Conservation (phyloP, 2,113 vertebrate genomes). For the Ascaphus truei region DNA sequence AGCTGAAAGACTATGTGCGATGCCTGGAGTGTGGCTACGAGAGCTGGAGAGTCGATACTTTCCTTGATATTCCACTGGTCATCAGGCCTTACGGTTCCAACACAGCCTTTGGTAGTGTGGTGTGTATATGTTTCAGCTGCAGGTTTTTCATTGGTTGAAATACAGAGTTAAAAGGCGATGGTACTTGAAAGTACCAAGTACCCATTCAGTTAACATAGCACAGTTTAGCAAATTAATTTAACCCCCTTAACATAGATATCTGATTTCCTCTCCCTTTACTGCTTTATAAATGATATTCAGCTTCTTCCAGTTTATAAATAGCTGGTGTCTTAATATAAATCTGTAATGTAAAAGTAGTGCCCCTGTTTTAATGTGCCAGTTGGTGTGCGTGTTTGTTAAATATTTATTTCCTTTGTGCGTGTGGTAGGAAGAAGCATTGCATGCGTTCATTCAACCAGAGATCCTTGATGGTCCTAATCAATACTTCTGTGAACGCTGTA, state of each 20-base stretch:
- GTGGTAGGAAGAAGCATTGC: slow-evolving; percentile 90
- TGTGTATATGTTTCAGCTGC: slow-evolving; percentile 73
- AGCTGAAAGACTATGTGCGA: slow-evolving; percentile 96
- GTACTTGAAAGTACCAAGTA: too few relatives aligned
- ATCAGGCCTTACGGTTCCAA: slow-evolving; percentile 94
- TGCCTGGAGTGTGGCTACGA: slow-evolving; percentile 97
- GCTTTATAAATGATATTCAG: too few relatives aligned
- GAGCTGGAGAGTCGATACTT: slow-evolving; percentile 96
- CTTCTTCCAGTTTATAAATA: too few relatives aligned
- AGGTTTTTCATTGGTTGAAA: slow-evolving; percentile 6
- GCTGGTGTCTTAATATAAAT: too few relatives aligned
- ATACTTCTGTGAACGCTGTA: slow-evolving; percentile 97
- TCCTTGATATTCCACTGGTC: slow-evolving; percentile 96
- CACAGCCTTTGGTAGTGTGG: slow-evolving; percentile 96
- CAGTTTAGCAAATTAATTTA: too few relatives aligned
- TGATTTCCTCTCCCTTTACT: too few relatives aligned
- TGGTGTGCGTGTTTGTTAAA: too few relatives aligned
- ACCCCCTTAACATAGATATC: too few relatives aligned
- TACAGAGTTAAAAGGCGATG: background rate
- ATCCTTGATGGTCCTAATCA: slow-evolving; percentile 95
- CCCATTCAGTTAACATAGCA: slow-evolving; percentile 63
- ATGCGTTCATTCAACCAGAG: slow-evolving; percentile 97
- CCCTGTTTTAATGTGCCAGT: too few relatives aligned
- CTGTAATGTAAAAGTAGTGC: too few relatives aligned
- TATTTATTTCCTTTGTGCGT: too few relatives aligned